Conservation (phyloP, 2,797 vertebrate species). For the Philypnodon macrostomus region DNA sequence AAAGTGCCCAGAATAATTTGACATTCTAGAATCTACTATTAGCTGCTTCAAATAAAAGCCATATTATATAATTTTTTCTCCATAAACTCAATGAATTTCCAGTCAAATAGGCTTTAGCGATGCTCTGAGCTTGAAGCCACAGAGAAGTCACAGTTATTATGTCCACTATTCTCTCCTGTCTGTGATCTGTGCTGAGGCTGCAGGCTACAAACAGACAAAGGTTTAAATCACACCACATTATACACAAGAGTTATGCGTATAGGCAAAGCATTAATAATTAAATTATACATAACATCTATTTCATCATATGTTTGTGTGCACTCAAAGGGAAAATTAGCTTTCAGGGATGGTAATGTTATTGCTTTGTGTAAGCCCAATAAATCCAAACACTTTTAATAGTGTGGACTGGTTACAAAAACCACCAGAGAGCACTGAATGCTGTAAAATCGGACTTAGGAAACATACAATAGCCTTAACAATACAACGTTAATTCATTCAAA, state of each 20-base stretch:
- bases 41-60: too few relatives aligned
- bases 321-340: slow-evolving; percentile 13
- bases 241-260: slow-evolving; percentile 1
- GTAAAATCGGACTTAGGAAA: too few relatives aligned
- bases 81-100: slow-evolving; percentile 8
- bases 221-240: slow-evolving; percentile 21
- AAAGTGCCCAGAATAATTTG: too few relatives aligned
- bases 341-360: slow-evolving; percentile 6
- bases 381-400: slow-evolving; percentile 12
- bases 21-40: too few relatives aligned
- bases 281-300: slow-evolving; percentile 18
- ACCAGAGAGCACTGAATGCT: too few relatives aligned
- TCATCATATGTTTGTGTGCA: slow-evolving; percentile 10
- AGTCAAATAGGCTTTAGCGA: slow-evolving; percentile 7
- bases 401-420: slow-evolving; percentile 5
- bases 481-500: too few relatives aligned
- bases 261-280: slow-evolving; percentile 20
- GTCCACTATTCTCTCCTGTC: not conserved
- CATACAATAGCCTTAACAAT: too few relatives aligned
- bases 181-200: slow-evolving; percentile 40
- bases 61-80: slow-evolving; percentile 5
- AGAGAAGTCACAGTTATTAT: slow-evolving; percentile 4
- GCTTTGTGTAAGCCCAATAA: not conserved
- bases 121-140: not conserved
- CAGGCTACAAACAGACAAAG: slow-evolving; percentile 24